Evolutionary conservation across 2,797 vertebrate genomes (phyloP).

Genomic region (Paedocypris micromegethes): DNA sequence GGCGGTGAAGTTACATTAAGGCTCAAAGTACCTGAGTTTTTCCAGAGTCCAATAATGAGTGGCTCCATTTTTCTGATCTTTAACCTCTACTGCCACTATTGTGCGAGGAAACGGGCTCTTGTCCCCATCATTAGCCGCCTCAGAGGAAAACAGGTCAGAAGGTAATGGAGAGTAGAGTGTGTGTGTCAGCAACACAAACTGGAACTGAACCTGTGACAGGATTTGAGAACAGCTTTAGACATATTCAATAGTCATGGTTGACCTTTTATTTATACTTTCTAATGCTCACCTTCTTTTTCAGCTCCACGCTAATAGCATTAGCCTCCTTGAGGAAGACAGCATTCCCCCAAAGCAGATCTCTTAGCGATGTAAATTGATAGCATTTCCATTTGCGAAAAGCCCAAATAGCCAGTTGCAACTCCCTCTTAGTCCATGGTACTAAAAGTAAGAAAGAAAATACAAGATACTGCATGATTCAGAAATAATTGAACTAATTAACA

Average conservation of each 20-base stretch:
- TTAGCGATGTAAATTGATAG: slow-evolving; percentile 96
- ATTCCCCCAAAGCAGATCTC: slow-evolving; percentile 92
- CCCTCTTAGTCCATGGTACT: slow-evolving; percentile 91
- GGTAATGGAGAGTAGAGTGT: slow-evolving; percentile 93
- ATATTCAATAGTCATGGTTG: background rate
- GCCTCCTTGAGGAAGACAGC: slow-evolving; percentile 98
- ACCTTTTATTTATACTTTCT: background rate
- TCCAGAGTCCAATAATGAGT: slow-evolving; percentile 97
- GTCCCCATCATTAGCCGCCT: slow-evolving; percentile 79
- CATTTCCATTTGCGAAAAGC: slow-evolving; percentile 93
- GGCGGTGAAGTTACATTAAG: no score
- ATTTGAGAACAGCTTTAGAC: background rate
- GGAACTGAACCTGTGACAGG: slow-evolving; percentile 89
- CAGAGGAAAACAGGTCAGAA: slow-evolving; percentile 82
- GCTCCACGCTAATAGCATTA: slow-evolving; percentile 95
- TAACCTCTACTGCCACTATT: slow-evolving; percentile 93
- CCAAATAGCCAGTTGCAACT: slow-evolving; percentile 88
- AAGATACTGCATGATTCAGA: background rate
- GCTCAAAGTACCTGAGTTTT: slow-evolving; percentile 80
- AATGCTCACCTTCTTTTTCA: slow-evolving; percentile 90
- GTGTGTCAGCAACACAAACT: slow-evolving; percentile 94
- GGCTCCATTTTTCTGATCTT: slow-evolving; percentile 95
- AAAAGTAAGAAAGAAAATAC: slow-evolving; percentile 21
- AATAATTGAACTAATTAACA: background rate
- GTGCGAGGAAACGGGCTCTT: slow-evolving; percentile 87